These are phyloP conservation scores for Chloroclystis v-ata DNA, from an alignment of 2,888 invertebrate genomes.

Conservation along the genomic window DNA sequence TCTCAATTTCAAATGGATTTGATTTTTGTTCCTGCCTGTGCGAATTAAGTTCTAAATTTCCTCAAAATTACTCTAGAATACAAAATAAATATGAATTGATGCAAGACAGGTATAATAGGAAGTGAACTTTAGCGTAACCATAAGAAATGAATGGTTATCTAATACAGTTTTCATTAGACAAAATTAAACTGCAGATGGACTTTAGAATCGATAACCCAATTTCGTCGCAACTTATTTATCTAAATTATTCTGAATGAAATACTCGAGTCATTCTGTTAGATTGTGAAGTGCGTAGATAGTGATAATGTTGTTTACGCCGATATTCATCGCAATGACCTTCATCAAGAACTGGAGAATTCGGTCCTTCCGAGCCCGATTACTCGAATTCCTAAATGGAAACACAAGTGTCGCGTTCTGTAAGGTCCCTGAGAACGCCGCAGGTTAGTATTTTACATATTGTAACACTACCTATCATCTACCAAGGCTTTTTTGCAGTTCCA, in stretches of 20 bases:
- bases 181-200: conserved; percentile 39
- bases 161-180: neutral
- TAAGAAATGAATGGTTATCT: no score
- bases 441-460: conserved; percentile 35
- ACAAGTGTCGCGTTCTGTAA: conserved; percentile 80
- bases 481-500: neutral
- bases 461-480: neutral
- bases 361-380: conserved; percentile 82
- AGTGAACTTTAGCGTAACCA: no score
- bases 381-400: conserved; percentile 77
- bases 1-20: neutral
- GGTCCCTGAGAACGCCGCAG: conserved; percentile 74
- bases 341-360: conserved; percentile 88
- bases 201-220: conserved; percentile 71
- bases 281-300: conserved; percentile 13
- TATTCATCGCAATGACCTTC: conserved; percentile 90
- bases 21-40: neutral
- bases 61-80: neutral
- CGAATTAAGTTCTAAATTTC: neutral
- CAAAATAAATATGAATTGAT: no score
- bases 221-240: conserved; percentile 25
- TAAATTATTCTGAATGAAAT: conserved; percentile 6
- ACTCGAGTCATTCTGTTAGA: conserved; percentile 1
- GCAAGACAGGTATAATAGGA: no score
- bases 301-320: conserved; percentile 86